Evolutionary conservation across 64 coral and sea anemone species (phyloP), one percentile per base, ranked within the genome.

Genomic region (Actinia equina): DNA sequence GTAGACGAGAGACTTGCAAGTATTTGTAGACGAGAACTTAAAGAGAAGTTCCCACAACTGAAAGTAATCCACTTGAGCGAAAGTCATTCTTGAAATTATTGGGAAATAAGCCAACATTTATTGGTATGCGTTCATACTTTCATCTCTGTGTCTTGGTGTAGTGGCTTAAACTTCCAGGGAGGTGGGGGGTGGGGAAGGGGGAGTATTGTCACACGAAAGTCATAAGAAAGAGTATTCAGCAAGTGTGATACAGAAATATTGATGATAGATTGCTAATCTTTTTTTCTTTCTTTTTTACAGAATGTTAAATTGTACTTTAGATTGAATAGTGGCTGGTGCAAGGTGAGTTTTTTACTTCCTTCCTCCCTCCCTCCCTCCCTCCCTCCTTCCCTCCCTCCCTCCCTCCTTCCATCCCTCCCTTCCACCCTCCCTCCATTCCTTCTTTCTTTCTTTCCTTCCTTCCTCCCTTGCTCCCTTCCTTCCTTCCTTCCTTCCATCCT

Each of bases 251-350:
- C 46, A 49, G 46, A 4, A 37, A 49, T 8, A 49, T 49, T 49
- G 46, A 49, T 49, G 12, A 26, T 77, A 30, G 4, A n/a, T 30
- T 26, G 42, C 30, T 46, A 79, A 44, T 81, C 4, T 44, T 41
- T 44, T 49, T 51, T 81, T 44, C 17, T 81, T 89, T 95, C 51
- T 81, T 65, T 71, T 43, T 81, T 90, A 12, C 87, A 98, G 96
- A 98, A 98, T 90, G 96, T 98, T 81, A 94, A 95, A 86, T 95
- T 98, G 57, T 98, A 98, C 88, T 98, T 98, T 88, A 92, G 93
- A 84, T 90, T 98, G 19, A 98, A 98, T 79, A 98, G 96, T 86
- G 93, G 93, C 82, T 98, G 96, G 96, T 98, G 96, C 80, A 98
- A 98, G 93, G 96, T 98, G 78, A 57, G 90, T 69, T 56, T 56